These are phyloP conservation scores for Petromus typicus DNA, from an alignment of 2,113 vertebrate species.

Conservation along the genomic window DNA sequence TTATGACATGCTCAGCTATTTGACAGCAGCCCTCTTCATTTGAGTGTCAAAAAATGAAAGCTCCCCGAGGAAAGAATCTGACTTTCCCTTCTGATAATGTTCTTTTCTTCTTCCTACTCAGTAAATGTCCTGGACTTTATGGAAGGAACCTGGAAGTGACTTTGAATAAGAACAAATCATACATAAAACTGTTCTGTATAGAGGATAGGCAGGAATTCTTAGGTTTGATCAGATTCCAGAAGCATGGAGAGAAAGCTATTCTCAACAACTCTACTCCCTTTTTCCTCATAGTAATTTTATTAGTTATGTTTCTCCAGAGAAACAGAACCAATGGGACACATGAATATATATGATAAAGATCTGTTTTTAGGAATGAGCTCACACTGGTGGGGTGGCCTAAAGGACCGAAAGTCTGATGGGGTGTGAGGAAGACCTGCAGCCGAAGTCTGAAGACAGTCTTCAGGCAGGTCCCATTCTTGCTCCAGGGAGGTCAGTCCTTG, in stretches of 20 bases:
- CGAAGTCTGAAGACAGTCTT: background rate
- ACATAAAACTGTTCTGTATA: background rate
- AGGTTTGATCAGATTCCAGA: conserved; percentile 2
- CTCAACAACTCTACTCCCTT: background rate
- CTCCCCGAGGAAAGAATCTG: background rate
- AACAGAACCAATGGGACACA: background rate
- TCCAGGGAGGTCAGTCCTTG: background rate
- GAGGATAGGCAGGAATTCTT: background rate
- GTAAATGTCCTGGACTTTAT: background rate
- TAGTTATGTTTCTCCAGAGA: background rate
- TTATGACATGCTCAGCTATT: background rate
- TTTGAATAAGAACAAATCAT: background rate
- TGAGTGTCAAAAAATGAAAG: background rate
- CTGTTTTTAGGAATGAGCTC: background rate
- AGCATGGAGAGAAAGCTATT: background rate
- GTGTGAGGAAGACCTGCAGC: background rate
- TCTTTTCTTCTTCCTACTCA: background rate
- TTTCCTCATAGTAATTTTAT: background rate
- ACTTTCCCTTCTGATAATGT: background rate
- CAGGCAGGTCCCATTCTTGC: background rate
- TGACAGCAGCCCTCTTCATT: background rate
- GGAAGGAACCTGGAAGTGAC: background rate
- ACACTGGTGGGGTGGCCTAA: background rate
- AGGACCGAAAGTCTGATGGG: background rate
- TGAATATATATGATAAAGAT: background rate